Evolutionary conservation across 2,888 invertebrate species (phyloP).

Genomic region (Acanthosoma haemorrhoidale): DNA sequence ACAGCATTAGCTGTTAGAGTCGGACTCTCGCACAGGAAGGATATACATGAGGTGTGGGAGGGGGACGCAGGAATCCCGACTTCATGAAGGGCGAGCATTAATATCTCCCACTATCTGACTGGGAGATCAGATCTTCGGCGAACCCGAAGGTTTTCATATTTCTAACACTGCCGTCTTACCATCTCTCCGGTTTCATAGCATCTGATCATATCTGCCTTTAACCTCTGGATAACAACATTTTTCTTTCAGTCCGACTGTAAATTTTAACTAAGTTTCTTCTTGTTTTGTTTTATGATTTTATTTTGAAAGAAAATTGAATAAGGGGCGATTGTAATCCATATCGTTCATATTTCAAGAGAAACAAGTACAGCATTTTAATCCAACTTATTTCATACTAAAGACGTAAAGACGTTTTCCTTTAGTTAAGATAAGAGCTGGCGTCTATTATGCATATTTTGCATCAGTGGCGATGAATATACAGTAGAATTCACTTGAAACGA

Average conservation of each 20-base stretch:
- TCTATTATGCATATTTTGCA: slow-evolving; percentile 5
- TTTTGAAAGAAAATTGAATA: slow-evolving; percentile 8
- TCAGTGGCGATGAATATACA: too few species aligned
- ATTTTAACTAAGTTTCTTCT: background rate
- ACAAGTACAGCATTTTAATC: slow-evolving; percentile 8
- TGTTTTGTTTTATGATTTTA: slow-evolving; percentile 1
- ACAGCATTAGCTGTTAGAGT: too few species aligned
- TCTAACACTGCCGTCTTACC: slow-evolving; percentile 11
- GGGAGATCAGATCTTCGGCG: slow-evolving; percentile 3
- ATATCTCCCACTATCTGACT: background rate
- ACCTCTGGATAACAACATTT: background rate
- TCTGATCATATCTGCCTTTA: background rate
- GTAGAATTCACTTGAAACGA: too few species aligned
- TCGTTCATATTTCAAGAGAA: slow-evolving; percentile 2
- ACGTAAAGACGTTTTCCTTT: background rate
- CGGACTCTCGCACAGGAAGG: too few species aligned
- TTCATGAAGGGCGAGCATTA: slow-evolving; percentile 5
- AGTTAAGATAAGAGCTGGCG: background rate
- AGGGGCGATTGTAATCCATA: slow-evolving; percentile 7
- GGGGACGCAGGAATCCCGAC: background rate
- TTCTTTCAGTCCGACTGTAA: slow-evolving; percentile 4
- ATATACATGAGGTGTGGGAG: slow-evolving; percentile 14
- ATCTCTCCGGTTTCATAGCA: slow-evolving; percentile 9
- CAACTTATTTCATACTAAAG: background rate
- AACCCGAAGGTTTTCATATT: slow-evolving; percentile 9